Conservation (phyloP, 2,888 invertebrate species). For the Nasonia oneida region DNA sequence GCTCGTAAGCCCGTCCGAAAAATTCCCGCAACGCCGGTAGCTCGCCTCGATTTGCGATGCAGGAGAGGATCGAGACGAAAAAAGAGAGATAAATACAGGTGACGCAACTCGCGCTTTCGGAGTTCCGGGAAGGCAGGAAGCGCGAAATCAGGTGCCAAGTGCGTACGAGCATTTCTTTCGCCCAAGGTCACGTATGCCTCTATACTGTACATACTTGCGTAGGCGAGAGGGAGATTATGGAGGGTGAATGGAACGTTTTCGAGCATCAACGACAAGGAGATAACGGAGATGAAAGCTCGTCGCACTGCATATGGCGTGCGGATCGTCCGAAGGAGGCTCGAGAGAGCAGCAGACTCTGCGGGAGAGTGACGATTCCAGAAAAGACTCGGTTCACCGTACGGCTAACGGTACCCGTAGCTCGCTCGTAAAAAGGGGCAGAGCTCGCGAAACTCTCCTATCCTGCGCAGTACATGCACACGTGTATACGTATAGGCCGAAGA, state of each 20-base stretch:
- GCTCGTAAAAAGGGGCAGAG: constrained; percentile 35
- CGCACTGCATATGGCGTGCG: background rate
- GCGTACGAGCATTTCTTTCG: background rate
- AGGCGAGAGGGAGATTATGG: too few relatives aligned
- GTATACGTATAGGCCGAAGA: background rate
- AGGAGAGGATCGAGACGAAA: background rate
- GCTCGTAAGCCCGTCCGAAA: too few relatives aligned
- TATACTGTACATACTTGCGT: too few relatives aligned
- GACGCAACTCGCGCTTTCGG: constrained; percentile 30
- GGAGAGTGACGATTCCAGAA: constrained; percentile 65
- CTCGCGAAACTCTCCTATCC: background rate
- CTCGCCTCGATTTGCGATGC: background rate
- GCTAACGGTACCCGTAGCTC: constrained; percentile 65
- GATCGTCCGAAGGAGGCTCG: background rate
- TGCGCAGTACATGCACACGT: background rate
- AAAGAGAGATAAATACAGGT: background rate
- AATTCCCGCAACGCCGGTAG: too few relatives aligned
- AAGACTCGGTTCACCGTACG: constrained; percentile 68
- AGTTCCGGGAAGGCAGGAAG: constrained; percentile 12
- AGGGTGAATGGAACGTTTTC: too few relatives aligned
- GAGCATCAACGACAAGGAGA: background rate
- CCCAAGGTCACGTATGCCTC: too few relatives aligned
- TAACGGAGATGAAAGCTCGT: background rate
- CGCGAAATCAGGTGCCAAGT: constrained; percentile 15
- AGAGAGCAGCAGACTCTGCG: background rate